Evolutionary conservation across 2,888 invertebrate species (phyloP), one percentile per base, ranked within the genome.

Genomic region (Caenorhabditis imperialis): DNA sequence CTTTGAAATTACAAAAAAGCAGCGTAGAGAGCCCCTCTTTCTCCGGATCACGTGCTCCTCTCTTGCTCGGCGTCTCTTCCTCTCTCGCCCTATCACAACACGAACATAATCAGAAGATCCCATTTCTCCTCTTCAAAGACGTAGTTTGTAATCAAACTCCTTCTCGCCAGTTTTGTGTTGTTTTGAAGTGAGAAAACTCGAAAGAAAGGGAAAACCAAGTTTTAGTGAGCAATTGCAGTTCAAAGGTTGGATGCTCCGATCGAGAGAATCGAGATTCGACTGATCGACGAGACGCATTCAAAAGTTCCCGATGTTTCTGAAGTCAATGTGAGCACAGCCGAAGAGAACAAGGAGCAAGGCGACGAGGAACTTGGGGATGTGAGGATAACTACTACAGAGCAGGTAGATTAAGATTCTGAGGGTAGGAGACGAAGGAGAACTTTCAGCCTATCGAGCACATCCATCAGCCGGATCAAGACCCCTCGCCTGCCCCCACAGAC

Each of bases 211-310:
- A 1, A 45, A n/a, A n/a, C n/a, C n/a, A n/a, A n/a, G n/a, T n/a
- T n/a, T n/a, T n/a, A n/a, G n/a, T n/a, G n/a, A n/a, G n/a, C n/a
- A n/a, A 27, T 61, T 71, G 18, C 51, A 65, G 67, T 77, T 73
- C 72, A 82, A 65, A 47, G 81, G 35, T 47, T 81, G 20, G 81
- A 81, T 58, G 70, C 82, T 3, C 82, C 82, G 8, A 75, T 81
- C 16, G 81, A 81, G 30, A 42, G 74, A 22, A 81, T 83, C 27
- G 83, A 82, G 42, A 83, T 83, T 37, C 75, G 81, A 22, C 42
- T 83, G 47, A 82, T 83, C 53, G 82, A 83, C 42, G 82, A 82
- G 25, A 69, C 78, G 30, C 45, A 73, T 42, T 51, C 37, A 10
- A n/a, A n/a, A n/a, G n/a, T n/a, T n/a, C n/a, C n/a, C n/a, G n/a